Percentiles rank a stretch among this genome's conserved stretches.
These are phyloP conservation scores for Ormia ochracea DNA, from an alignment of 2,888 invertebrate genomes.

Conservation along the genomic window DNA sequence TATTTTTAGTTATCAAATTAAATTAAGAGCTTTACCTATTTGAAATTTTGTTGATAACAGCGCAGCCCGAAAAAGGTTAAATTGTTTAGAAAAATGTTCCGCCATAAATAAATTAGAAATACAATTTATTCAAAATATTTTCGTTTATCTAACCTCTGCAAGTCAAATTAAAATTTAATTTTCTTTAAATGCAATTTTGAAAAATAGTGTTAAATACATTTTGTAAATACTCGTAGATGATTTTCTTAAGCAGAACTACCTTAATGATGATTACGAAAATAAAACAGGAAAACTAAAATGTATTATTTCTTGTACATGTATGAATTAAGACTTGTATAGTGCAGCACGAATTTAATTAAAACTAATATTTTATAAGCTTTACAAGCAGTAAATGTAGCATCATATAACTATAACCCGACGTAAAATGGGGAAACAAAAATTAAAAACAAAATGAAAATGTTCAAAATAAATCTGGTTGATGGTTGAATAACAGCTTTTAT, in stretches of 20 bases:
- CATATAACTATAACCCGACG: conserved; percentile 17
- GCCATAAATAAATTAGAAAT: no score
- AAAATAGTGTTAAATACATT: conserved; percentile 48
- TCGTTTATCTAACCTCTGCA: background rate
- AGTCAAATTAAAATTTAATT: conserved; percentile 45
- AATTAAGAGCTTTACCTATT: no score
- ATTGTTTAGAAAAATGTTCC: no score
- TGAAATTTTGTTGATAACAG: no score
- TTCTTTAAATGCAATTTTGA: conserved; percentile 38
- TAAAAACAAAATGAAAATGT: conserved; percentile 45
- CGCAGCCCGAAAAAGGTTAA: no score
- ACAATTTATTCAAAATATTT: background rate
- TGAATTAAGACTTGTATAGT: conserved; percentile 56
- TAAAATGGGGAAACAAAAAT: conserved; percentile 1
- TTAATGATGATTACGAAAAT: conserved; percentile 43
- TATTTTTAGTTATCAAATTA: no score
- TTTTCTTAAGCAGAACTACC: conserved; percentile 30
- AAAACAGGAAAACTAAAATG: conserved; percentile 9
- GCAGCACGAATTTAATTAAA: conserved; percentile 61
- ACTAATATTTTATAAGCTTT: conserved; percentile 61
- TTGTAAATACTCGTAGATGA: conserved; percentile 15
- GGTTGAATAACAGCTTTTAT: conserved; percentile 54
- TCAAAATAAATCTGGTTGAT: conserved; percentile 53
- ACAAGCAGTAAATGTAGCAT: conserved; percentile 25
- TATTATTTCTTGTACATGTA: conserved; percentile 38